Conservation (phyloP, 2,113 vertebrate genomes). For the Nannospalax galili region DNA sequence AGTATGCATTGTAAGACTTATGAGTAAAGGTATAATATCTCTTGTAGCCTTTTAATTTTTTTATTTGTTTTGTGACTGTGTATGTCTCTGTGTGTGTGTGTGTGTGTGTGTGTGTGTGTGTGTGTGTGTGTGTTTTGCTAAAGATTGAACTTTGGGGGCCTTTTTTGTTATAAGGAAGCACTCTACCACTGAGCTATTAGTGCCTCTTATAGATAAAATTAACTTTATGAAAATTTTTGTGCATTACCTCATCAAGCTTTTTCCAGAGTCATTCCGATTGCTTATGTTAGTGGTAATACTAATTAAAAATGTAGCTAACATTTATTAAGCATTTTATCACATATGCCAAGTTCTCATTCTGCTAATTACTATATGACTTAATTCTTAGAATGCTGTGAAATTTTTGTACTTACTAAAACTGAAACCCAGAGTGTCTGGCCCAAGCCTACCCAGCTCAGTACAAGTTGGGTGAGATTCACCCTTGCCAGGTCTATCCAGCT, state of each 20-base stretch:
- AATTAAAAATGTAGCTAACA: neutral
- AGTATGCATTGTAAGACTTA: too few relatives aligned
- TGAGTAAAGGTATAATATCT: neutral
- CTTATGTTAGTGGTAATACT: too few relatives aligned
- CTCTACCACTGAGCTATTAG: neutral
- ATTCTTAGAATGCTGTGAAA: neutral
- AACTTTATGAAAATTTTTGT: neutral
- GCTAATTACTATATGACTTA: neutral
- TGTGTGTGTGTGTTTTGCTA: too few relatives aligned
- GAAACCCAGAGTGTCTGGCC: neutral
- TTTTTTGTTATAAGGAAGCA: neutral
- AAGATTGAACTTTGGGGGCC: neutral
- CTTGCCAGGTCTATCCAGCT: neutral
- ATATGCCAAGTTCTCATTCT: neutral
- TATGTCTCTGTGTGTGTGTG: too few relatives aligned
- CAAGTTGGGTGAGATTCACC: neutral
- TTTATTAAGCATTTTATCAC: neutral
- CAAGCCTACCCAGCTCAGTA: neutral
- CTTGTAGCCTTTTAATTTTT: neutral
- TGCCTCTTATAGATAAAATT: neutral
- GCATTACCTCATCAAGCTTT: neutral
- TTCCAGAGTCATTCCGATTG: neutral
- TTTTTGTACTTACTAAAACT: neutral
- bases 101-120: too few relatives aligned
- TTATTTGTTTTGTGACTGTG: too few relatives aligned